These are phyloP conservation scores for Nyctibius bracteatus DNA, from an alignment of 2,113 vertebrate species.

Conservation along the genomic window DNA sequence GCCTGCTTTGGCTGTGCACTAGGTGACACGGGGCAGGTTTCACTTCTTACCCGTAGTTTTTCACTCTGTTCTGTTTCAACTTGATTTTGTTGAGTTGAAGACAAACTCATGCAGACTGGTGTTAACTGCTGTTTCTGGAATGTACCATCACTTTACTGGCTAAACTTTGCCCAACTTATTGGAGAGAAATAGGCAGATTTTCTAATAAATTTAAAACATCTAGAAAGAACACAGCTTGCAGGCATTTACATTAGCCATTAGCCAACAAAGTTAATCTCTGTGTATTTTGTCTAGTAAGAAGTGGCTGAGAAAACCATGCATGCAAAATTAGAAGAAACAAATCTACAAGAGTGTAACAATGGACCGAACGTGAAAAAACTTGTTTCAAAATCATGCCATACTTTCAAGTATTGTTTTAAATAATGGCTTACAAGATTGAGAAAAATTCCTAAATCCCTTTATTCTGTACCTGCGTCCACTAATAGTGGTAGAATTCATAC, in stretches of 20 bases:
- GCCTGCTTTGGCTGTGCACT: not conserved
- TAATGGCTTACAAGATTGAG: not conserved
- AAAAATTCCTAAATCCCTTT: not conserved
- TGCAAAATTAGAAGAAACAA: not conserved
- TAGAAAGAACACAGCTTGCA: not conserved
- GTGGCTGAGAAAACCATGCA: not conserved
- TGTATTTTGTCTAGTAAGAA: not conserved
- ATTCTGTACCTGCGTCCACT: not conserved
- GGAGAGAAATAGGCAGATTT: not conserved
- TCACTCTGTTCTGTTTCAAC: not conserved
- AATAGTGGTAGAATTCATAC: not conserved
- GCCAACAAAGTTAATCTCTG: not conserved
- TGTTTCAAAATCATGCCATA: not conserved
- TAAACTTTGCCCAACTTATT: not conserved
- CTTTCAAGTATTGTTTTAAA: not conserved
- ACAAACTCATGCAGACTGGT: not conserved
- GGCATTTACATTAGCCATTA: not conserved
- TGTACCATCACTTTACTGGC: not conserved
- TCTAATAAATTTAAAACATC: not conserved
- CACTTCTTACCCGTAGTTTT: not conserved
- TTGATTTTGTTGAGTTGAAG: not conserved
- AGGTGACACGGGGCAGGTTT: not conserved
- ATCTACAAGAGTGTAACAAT: not conserved
- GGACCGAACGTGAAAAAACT: not conserved
- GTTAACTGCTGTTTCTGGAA: not conserved